These are phyloP conservation scores for Entosphenus tridentatus DNA, from an alignment of 2,113 vertebrate genomes.

Conservation along the genomic window DNA sequence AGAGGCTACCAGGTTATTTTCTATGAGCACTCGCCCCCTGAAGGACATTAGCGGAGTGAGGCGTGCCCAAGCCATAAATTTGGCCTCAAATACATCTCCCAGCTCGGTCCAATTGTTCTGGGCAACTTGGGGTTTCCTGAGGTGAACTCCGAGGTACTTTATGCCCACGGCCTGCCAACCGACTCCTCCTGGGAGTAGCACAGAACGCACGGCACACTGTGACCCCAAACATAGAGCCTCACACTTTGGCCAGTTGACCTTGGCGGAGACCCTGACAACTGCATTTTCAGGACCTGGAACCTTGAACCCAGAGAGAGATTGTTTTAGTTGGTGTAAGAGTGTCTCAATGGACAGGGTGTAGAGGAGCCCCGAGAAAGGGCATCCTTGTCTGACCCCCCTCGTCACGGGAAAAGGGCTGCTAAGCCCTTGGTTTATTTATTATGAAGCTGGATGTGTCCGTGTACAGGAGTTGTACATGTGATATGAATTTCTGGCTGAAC, in stretches of 20 bases:
- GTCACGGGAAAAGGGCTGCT: neutral
- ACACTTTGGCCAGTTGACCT: neutral
- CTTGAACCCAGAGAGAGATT: neutral
- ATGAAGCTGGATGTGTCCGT: neutral
- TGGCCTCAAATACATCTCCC: neutral
- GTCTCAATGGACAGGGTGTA: neutral
- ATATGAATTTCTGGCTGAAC: neutral
- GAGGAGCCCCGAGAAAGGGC: neutral
- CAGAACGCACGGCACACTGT: neutral
- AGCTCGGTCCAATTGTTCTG: constrained; percentile 1
- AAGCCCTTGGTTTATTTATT: neutral
- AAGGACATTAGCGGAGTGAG: neutral
- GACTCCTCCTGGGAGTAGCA: neutral
- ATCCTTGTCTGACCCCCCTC: constrained; percentile 2
- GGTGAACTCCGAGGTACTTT: neutral
- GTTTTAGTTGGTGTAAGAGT: neutral
- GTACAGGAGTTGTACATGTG: neutral
- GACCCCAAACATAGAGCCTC: neutral
- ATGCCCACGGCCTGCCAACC: neutral
- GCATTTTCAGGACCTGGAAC: neutral
- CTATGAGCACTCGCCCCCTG: neutral
- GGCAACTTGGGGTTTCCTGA: neutral
- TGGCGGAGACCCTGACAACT: neutral
- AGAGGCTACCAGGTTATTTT: neutral
- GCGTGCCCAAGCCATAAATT: neutral